Evolutionary conservation across 2,113 vertebrate species (phyloP), one percentile per base, ranked within the genome.

Genomic region (Pan paniscus): DNA sequence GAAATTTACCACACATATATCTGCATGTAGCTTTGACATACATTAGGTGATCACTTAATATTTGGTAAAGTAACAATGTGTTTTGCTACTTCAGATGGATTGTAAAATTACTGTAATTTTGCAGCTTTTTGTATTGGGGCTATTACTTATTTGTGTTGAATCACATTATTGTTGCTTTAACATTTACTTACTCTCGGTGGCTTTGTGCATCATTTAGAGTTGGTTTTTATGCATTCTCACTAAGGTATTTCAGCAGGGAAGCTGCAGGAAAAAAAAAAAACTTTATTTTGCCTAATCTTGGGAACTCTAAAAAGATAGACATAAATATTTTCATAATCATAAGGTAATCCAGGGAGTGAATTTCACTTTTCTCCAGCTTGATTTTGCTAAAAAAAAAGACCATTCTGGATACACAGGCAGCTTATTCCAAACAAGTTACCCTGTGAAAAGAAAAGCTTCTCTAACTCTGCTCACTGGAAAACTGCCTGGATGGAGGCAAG

Each of bases 91-190:
- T 94, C 85, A 90, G 75, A 67, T 83, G 68, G 52, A 67, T 78
- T 96, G 43, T 84, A 64, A 94, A 96, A 92, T 96, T 92, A 59
- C 72, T 73, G 14, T 94, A 89, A 94, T 87, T 96, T 93, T 79
- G 64, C 52, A 90, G 40, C 61, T 87, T 97, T 98, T 91, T 73
- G 89, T 96, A 96, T 92, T 96, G n/a, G n/a, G 27, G 20, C 93
- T 88, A 76, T 93, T 96, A 95, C 50, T 97, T 87, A 94, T 68
- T 96, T 97, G 93, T 94, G 78, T 92, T 68, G 76, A 97, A 78
- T 96, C 93, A 88, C 82, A 68, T 89, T 94, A 93, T 97, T 97
- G 95, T 93, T 97, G 96, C 68, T 96, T 98, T 94, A 98, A 82
- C 80, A 97, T 96, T 97, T 96, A 72, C 89, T 94, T 95, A 50